Conservation (phyloP, 2,113 vertebrate species). For the Brachionichthys hirsutus region DNA sequence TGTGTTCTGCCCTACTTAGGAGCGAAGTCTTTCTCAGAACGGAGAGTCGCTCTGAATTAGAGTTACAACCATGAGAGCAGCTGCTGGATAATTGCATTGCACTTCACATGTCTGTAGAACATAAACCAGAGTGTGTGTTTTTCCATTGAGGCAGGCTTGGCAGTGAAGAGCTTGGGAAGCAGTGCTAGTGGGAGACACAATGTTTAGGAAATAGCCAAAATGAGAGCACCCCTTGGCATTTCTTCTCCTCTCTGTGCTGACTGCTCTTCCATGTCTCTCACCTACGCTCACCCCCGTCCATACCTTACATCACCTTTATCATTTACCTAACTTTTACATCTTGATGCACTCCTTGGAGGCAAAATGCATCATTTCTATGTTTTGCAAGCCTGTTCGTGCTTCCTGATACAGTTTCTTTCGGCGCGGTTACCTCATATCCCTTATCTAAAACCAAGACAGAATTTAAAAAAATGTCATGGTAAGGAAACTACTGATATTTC, state of each 20-base stretch:
- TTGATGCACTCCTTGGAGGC: too few species aligned
- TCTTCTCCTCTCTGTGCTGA: background rate
- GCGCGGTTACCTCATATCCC: too few species aligned
- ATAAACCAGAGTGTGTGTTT: slow-evolving; percentile 1
- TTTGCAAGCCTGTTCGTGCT: too few species aligned
- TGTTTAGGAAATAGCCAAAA: slow-evolving; percentile 4
- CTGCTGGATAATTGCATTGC: slow-evolving; percentile 30
- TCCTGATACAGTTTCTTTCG: too few species aligned
- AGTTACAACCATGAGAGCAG: slow-evolving; percentile 13
- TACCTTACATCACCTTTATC: too few species aligned
- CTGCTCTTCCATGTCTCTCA: slow-evolving; percentile 29
- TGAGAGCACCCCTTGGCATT: background rate
- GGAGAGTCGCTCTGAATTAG: slow-evolving; percentile 3
- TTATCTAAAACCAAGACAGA: too few species aligned
- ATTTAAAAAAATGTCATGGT: too few species aligned
- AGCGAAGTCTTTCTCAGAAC: slow-evolving; percentile 7
- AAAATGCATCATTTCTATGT: too few species aligned
- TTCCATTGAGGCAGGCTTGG: background rate
- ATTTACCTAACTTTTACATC: too few species aligned
- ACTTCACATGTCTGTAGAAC: slow-evolving; percentile 26
- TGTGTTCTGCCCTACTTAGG: slow-evolving; percentile 42
- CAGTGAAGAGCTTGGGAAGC: background rate
- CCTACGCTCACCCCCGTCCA: slow-evolving; percentile 5
- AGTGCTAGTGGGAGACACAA: background rate
- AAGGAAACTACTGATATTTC: too few species aligned